phyloP scores from a whole-genome alignment of 2,888 invertebrate species.

The Drosophila differens region DNA sequence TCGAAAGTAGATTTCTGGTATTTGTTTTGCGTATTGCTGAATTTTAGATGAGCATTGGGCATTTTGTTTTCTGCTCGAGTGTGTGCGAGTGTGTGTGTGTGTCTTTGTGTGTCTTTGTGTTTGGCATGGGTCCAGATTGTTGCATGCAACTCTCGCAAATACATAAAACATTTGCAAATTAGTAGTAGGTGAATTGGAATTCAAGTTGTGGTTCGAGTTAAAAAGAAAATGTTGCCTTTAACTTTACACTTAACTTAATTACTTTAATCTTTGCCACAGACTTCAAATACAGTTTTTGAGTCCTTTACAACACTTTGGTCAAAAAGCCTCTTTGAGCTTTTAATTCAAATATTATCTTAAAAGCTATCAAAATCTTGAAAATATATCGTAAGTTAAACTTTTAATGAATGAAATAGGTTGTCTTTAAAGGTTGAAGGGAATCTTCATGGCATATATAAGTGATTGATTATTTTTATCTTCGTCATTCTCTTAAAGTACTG shows the following conservation, averaged over 20 bases:
- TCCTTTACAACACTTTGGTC: no score
- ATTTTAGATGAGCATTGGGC: conserved; percentile 41
- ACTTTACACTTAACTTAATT: conserved; percentile 5
- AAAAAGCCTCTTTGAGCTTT: not conserved
- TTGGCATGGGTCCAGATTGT: not conserved
- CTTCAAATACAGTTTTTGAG: no score
- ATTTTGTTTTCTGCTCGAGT: not conserved
- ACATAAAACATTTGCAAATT: conserved; percentile 14
- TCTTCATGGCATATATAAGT: not conserved
- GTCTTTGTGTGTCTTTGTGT: not conserved
- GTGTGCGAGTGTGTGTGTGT: not conserved
- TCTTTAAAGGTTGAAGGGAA: not conserved
- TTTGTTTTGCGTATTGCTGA: conserved; percentile 22
- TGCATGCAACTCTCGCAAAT: not conserved
- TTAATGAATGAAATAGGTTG: not conserved
- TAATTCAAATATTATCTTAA: not conserved
- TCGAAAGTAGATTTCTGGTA: conserved; percentile 22
- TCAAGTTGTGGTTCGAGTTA: not conserved
- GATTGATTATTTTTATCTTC: not conserved
- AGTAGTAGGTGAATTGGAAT: not conserved
- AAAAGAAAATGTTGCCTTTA: not conserved
- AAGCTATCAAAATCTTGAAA: not conserved
- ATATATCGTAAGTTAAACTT: not conserved
- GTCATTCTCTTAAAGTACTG: not conserved
- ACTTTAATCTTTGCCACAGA: not conserved